These are phyloP conservation scores for Ictalurus punctatus DNA, from an alignment of 2,113 vertebrate species.

Conservation along the genomic window DNA sequence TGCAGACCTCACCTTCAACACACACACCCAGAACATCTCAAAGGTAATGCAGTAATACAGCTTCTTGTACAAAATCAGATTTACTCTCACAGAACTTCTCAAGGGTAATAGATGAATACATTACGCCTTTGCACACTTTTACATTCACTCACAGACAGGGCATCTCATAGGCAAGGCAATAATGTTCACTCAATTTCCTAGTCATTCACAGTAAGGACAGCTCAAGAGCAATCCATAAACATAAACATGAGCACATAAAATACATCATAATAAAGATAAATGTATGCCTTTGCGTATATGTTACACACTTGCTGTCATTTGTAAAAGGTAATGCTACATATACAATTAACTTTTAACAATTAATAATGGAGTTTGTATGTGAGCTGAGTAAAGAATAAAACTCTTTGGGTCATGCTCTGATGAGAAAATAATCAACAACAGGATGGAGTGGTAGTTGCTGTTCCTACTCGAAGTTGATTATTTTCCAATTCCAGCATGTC, in stretches of 20 bases:
- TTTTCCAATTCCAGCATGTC: not conserved
- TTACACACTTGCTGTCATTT: not conserved
- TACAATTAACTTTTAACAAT: not conserved
- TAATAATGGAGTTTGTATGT: not conserved
- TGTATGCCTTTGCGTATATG: not conserved
- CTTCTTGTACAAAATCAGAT: not conserved
- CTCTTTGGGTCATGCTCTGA: not conserved
- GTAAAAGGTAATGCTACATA: not conserved
- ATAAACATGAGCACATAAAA: not conserved
- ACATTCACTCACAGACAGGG: not conserved
- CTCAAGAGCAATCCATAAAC: conserved; percentile 5
- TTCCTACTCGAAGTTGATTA: not conserved
- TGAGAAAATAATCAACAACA: not conserved
- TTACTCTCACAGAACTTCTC: not conserved
- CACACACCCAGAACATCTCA: conserved; percentile 74
- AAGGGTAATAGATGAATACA: conserved; percentile 20
- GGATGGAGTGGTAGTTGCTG: too few relatives aligned
- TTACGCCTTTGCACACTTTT: not conserved
- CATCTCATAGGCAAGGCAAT: conserved; percentile 19
- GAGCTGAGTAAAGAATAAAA: not conserved
- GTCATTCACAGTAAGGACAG: conserved; percentile 16
- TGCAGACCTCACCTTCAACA: conserved; percentile 74
- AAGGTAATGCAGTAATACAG: conserved; percentile 73
- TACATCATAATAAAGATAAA: not conserved
- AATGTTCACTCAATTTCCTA: not conserved